Base-by-base conservation (phyloP, 2,113 vertebrate species). In the Maccullochella peelii region DNA sequence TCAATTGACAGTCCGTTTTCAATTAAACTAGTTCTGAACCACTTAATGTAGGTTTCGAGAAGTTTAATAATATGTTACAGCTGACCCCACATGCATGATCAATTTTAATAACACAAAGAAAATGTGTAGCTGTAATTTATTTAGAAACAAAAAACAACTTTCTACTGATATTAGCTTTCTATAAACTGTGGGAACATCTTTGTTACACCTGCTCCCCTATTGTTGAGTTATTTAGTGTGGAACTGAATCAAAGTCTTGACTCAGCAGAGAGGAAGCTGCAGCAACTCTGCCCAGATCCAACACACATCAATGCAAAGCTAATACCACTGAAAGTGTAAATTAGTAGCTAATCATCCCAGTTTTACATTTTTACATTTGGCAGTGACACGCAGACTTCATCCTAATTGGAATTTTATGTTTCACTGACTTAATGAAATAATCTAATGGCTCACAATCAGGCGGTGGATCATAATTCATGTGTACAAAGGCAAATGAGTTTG, bases 401-500 rank as follows among this genome's bases (percentile, higher is more conserved):
- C 80, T 90, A 88, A 90, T 88, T 88, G 61, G 77, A 85, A 75
- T 87, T 89, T 89, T 85, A 87, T 85, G 84, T 89, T 85, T 89
- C 82, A 65, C 47, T n/a, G 77, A 85, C 73, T 87, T 68, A 87
- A 85, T 89, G 76, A 89, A 87, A 89, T 76, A 74, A 82, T 83
- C 10, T 81, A 86, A 82, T 78, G 73, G 65, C 47, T 91, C 30
- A 80, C 67, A 85, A 83, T 83, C 65, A 84, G 73, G 20, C 52
- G 18, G 69, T 4, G 25, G 79, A 73, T 74, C 72, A 63, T 75
- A 71, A 85, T 16, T 86, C 79, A 57, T 74, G 68, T 27, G 63
- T 18, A 62, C 18, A 38, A 49, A 86, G 70, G 30, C 61, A 86
- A 79, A 5, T 66, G 67, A 10, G 73, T 71, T 40, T 66, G 16